Conservation (phyloP, 2,113 vertebrate genomes). For the Lycaon pictus region DNA sequence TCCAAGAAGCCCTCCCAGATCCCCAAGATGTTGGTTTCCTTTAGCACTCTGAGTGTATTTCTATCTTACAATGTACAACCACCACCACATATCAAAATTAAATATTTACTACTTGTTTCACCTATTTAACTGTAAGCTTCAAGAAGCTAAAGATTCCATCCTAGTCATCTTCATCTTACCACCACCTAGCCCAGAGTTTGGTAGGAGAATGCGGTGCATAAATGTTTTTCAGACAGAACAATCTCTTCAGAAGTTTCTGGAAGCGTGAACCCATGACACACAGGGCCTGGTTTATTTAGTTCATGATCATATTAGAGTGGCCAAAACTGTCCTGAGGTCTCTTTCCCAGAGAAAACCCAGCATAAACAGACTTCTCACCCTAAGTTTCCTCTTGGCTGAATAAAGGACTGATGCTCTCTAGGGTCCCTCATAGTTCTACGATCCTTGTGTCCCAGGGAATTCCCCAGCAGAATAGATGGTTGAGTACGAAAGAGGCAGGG, state of each 20-base stretch:
- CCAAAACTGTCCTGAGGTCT: neutral
- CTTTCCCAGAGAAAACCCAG: constrained; percentile 13
- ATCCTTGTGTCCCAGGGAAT: neutral
- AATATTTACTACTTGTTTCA: neutral
- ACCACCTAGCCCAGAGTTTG: neutral
- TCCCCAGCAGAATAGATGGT: neutral
- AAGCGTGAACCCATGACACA: neutral
- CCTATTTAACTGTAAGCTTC: neutral
- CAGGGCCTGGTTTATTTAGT: neutral
- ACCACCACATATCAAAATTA: neutral
- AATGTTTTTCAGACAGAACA: neutral
- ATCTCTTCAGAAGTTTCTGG: constrained; percentile 60
- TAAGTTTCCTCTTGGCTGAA: neutral
- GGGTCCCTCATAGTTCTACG: neutral
- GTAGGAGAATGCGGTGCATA: neutral
- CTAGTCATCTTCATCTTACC: neutral
- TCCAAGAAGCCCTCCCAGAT: neutral
- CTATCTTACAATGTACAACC: neutral
- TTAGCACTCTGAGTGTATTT: neutral
- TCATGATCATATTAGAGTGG: neutral
- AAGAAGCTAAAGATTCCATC: neutral
- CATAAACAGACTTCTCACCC: neutral
- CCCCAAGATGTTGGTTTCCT: neutral
- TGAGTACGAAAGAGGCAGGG: neutral
- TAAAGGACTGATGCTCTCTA: neutral